phyloP scores from a whole-genome alignment of 64 coral and sea anemone genomes.

The Montipora foliosa region DNA sequence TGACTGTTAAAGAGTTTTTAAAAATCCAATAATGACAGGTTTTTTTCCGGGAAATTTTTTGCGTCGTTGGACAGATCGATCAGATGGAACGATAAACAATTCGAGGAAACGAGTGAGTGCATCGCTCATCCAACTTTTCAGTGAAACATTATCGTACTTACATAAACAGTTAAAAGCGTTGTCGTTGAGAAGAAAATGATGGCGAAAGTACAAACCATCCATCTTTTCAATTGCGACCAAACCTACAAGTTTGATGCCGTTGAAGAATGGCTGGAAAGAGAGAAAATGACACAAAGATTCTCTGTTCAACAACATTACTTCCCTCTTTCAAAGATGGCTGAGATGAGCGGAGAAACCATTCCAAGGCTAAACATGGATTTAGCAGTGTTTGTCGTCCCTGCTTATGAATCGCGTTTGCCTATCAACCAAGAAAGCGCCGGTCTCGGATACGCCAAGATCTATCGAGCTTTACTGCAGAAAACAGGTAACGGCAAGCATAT shows the following conservation, averaged over 20 bases:
- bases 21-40: no score
- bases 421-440: conserved; percentile 70
- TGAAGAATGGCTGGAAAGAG: conserved; percentile 4
- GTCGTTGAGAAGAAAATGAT: not conserved
- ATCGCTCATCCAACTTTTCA: not conserved
- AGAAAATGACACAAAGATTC: not conserved
- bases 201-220: not conserved
- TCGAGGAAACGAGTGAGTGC: not conserved
- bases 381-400: conserved; percentile 87
- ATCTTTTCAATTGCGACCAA: conserved; percentile 85
- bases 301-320: conserved; percentile 38
- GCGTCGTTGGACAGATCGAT: not conserved
- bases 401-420: conserved; percentile 70
- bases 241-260: conserved; percentile 65
- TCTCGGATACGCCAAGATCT: conserved; percentile 72
- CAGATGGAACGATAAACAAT: not conserved
- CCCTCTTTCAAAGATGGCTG: conserved; percentile 59
- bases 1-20: not conserved
- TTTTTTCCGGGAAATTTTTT: not conserved
- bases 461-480: conserved; percentile 39
- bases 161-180: not conserved
- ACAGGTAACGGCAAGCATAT: conserved; percentile 34
- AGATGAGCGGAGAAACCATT: conserved; percentile 7
- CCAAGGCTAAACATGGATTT: conserved; percentile 28
- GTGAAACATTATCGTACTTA: not conserved